Percentiles rank a stretch among this genome's conserved stretches.
Evolutionary conservation across 2,113 vertebrate genomes (phyloP).

Genomic region (Desmodus rotundus): DNA sequence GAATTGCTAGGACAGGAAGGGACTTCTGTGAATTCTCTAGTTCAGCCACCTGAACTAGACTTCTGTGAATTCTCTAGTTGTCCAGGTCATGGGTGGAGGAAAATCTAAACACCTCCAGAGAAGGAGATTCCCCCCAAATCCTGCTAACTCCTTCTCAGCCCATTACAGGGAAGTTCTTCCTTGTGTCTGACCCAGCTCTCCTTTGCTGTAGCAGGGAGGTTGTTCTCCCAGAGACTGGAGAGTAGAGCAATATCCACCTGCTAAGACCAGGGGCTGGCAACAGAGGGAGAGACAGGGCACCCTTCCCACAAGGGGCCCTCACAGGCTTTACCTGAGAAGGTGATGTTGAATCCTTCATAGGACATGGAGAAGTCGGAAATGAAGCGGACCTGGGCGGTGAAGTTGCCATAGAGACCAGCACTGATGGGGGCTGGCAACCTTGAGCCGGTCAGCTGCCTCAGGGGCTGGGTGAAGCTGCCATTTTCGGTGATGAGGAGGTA

Average conservation of each 20-base stretch:
- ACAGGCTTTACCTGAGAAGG: slow-evolving; percentile 90
- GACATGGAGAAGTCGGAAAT: slow-evolving; percentile 99
- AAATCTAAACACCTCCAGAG: neutral
- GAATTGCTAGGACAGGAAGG: neutral
- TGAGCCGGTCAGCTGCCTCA: slow-evolving; percentile 94
- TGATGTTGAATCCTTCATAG: slow-evolving; percentile 99
- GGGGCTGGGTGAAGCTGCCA: slow-evolving; percentile 91
- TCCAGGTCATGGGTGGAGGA: neutral
- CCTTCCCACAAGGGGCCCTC: neutral
- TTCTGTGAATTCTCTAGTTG: neutral
- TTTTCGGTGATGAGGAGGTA: slow-evolving; percentile 96
- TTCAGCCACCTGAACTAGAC: too few relatives aligned
- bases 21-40: neutral
- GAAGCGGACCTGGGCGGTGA: slow-evolving; percentile 96
- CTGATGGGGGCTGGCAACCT: slow-evolving; percentile 91
- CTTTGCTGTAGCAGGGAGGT: neutral
- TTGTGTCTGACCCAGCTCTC: neutral
- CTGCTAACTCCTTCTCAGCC: neutral
- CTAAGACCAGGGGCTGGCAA: neutral
- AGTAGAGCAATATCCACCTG: too few relatives aligned
- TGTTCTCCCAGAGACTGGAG: neutral
- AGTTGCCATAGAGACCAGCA: slow-evolving; percentile 96
- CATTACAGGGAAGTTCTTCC: neutral
- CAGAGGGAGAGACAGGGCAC: neutral
- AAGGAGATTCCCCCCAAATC: neutral